A percentile compares a stretch with the other conserved stretches of the same genome.
These are phyloP conservation scores for Aviceda subcristata DNA, from an alignment of 2,113 vertebrate genomes.

Conservation along the genomic window DNA sequence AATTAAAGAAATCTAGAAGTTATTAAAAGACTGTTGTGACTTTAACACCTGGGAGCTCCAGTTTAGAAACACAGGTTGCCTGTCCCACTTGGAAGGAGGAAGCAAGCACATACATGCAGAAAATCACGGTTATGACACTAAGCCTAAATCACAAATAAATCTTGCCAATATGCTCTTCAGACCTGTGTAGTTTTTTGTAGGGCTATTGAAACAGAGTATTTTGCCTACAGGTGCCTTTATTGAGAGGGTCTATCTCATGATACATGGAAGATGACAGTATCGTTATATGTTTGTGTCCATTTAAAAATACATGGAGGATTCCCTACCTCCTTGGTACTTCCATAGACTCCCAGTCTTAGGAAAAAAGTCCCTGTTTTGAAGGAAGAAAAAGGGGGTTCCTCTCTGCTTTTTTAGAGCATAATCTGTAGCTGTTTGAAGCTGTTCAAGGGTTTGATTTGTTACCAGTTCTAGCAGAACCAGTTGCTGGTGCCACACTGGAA, in stretches of 20 bases:
- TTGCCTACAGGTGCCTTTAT: background rate
- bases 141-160: background rate
- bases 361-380: background rate
- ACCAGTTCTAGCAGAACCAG: background rate
- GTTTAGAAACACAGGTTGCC: background rate
- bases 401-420: background rate
- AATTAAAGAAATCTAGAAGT: background rate
- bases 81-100: background rate
- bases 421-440: background rate
- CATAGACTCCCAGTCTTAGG: background rate
- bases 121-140: background rate
- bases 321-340: background rate
- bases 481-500: background rate
- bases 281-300: background rate
- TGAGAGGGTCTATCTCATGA: background rate
- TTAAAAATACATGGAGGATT: background rate
- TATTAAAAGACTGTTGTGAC: background rate
- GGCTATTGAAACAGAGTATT: background rate
- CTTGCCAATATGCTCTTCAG: background rate
- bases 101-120: background rate
- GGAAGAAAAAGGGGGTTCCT: background rate
- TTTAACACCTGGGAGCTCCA: background rate
- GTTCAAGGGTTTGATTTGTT: background rate
- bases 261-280: background rate
- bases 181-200: background rate